These are phyloP conservation scores for Tineola bisselliella DNA, from an alignment of 2,888 invertebrate species.

Conservation along the genomic window DNA sequence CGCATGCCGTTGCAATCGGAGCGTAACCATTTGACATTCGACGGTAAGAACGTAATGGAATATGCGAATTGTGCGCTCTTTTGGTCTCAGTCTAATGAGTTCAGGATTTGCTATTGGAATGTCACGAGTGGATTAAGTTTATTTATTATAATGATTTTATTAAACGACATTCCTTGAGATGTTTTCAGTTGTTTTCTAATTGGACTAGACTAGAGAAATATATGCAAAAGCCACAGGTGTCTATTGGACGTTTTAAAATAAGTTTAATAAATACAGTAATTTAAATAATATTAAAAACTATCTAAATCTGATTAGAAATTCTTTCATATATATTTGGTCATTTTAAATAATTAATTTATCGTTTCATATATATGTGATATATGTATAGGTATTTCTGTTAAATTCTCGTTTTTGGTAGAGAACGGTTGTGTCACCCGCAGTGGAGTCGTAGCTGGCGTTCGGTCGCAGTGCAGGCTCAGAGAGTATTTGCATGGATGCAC, in stretches of 20 bases:
- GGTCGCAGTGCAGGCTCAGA: constrained; percentile 25
- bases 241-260: no score
- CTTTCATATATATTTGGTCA: no score
- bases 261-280: no score
- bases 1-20: constrained; percentile 39
- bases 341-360: no score
- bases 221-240: no score
- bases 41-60: background rate
- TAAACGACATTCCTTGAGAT: background rate
- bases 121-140: background rate
- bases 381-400: no score
- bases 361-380: background rate
- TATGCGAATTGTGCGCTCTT: background rate
- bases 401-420: background rate
- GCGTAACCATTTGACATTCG: constrained; percentile 26
- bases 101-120: background rate
- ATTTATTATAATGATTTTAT: background rate
- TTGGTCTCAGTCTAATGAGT: background rate
- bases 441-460: constrained; percentile 19
- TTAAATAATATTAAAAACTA: no score
- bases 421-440: background rate
- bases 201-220: no score
- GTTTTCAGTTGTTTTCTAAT: background rate
- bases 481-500: constrained; percentile 27
- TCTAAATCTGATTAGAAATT: no score